Percentiles rank a stretch among this genome's conserved stretches.
phyloP scores from a whole-genome alignment of 2,797 vertebrate species.

The Gallinago solitaria region DNA sequence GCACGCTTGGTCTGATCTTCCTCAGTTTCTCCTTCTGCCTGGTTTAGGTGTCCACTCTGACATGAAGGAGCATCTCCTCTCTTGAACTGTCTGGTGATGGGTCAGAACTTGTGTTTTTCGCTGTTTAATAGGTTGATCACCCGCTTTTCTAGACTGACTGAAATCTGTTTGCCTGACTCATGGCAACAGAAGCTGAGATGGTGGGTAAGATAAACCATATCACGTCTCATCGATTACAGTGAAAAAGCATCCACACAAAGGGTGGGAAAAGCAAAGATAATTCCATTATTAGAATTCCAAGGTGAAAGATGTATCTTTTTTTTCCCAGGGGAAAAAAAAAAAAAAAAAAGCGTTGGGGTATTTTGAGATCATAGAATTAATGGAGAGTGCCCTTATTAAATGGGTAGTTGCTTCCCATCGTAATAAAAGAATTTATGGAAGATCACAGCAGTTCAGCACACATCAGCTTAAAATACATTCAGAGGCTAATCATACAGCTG shows the following conservation, averaged over 20 bases:
- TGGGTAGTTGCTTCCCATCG: neutral
- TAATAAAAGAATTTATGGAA: conserved; percentile 5
- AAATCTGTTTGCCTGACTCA: neutral
- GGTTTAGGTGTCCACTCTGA: neutral
- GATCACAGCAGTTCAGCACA: neutral
- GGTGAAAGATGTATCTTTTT: neutral
- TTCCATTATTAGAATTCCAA: neutral
- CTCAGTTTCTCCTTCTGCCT: neutral
- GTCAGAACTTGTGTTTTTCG: neutral
- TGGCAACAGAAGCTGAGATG: neutral
- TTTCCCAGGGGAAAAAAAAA: neutral
- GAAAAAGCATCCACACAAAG: neutral
- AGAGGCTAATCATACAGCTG: neutral
- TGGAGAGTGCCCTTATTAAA: neutral
- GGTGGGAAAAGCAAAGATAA: neutral
- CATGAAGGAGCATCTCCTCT: neutral
- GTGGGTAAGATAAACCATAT: neutral
- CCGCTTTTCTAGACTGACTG: neutral
- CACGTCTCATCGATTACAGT: accelerated
- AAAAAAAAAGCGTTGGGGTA: neutral
- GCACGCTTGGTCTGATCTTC: neutral
- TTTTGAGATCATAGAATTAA: neutral
- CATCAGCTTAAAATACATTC: neutral
- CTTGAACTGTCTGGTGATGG: too few species aligned
- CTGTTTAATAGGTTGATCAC: neutral